Percentiles rank a stretch among this genome's conserved stretches.
phyloP scores from a whole-genome alignment of 2,797 vertebrate genomes.

The Lepus townsendii region DNA sequence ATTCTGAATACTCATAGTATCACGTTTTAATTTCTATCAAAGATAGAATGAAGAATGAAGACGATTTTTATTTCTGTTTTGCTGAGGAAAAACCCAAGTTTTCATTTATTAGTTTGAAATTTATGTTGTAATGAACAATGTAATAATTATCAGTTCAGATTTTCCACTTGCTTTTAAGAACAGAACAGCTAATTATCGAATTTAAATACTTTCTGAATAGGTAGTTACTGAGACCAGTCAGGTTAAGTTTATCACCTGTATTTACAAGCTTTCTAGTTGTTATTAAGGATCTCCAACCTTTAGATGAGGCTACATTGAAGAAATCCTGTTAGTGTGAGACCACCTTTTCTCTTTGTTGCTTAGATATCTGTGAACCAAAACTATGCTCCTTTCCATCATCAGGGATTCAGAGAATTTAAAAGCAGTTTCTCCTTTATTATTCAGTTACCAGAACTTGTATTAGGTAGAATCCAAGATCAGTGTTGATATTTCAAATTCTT shows the following conservation, averaged over 20 bases:
- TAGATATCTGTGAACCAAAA: not conserved
- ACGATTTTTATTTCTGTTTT: conserved; percentile 36
- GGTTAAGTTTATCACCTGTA: not conserved
- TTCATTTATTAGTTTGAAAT: conserved; percentile 11
- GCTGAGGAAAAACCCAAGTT: not conserved
- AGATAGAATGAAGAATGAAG: conserved; percentile 41
- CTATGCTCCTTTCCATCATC: not conserved
- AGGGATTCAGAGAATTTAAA: not conserved
- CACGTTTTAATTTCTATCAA: conserved; percentile 59
- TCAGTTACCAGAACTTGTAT: not conserved
- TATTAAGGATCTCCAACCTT: not conserved
- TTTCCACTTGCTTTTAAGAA: conserved; percentile 7
- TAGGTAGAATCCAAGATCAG: not conserved
- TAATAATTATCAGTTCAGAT: not conserved
- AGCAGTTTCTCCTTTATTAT: not conserved
- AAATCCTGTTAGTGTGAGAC: not conserved
- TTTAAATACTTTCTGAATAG: not conserved
- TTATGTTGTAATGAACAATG: not conserved
- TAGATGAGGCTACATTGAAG: conserved; percentile 18
- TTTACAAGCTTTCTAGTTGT: not conserved
- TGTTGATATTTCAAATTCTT: conserved; percentile 4
- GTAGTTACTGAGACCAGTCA: not conserved
- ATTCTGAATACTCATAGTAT: conserved; percentile 5
- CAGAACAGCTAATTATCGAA: not conserved
- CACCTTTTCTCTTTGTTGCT: not conserved